These are phyloP conservation scores for Anser brachyrhynchus DNA, from an alignment of 2,113 vertebrate genomes.

Conservation along the genomic window DNA sequence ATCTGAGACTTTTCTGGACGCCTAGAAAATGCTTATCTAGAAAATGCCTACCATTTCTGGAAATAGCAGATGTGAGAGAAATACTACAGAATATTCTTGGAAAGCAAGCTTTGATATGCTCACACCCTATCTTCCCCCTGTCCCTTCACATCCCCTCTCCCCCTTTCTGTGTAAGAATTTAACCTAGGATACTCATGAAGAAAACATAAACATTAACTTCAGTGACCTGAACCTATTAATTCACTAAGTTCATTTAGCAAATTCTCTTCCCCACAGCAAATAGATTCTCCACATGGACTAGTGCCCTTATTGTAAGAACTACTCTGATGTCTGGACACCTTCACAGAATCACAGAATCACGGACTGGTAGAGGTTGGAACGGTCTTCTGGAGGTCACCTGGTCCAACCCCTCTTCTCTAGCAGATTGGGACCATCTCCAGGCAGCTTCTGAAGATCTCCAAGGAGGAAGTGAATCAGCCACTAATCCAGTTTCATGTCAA, in stretches of 20 bases:
- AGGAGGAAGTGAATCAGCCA: not conserved
- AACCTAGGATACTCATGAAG: not conserved
- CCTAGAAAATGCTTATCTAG: not conserved
- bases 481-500: not conserved
- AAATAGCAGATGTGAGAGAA: not conserved
- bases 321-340: not conserved
- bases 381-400: not conserved
- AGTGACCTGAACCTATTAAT: not conserved
- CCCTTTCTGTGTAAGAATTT: not conserved
- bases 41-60: not conserved
- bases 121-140: not conserved
- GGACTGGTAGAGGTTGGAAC: not conserved
- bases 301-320: not conserved
- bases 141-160: not conserved
- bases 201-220: not conserved
- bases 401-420: not conserved
- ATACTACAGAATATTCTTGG: not conserved
- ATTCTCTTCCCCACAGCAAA: not conserved
- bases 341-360: not conserved
- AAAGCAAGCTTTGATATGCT: not conserved
- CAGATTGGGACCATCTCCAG: not conserved
- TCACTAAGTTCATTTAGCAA: not conserved
- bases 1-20: not conserved
- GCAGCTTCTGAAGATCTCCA: not conserved
- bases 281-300: not conserved